These are phyloP conservation scores for Electrophaes corylata DNA, from an alignment of 2,888 invertebrate species.

Conservation along the genomic window DNA sequence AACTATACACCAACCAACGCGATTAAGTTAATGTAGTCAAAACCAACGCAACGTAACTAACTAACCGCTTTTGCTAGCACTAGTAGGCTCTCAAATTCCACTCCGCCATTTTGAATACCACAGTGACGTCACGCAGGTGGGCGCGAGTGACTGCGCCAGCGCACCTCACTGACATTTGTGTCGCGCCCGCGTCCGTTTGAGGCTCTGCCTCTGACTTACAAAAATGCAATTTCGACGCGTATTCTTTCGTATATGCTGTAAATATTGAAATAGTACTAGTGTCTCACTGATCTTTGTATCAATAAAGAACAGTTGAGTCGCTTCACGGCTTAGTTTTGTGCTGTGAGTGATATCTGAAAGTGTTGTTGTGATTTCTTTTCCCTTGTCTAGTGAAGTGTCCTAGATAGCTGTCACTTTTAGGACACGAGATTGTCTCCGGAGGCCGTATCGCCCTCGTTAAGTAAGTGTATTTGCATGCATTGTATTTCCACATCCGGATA, in stretches of 20 bases:
- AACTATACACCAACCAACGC: too few species aligned
- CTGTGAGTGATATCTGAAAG: conserved; percentile 68
- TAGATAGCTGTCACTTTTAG: conserved; percentile 68
- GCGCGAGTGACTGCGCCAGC: conserved; percentile 75
- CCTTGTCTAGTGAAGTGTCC: conserved; percentile 71
- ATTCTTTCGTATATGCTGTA: conserved; percentile 67
- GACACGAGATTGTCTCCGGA: conserved; percentile 66
- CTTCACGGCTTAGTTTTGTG: conserved; percentile 54
- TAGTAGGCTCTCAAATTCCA: conserved; percentile 81
- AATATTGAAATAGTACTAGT: conserved; percentile 63
- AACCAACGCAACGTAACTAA: conserved; percentile 41
- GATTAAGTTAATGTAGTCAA: conserved; percentile 39
- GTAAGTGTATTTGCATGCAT: conserved; percentile 76
- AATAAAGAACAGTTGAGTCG: conserved; percentile 78
- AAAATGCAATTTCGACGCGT: conserved; percentile 75
- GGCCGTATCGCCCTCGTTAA: conserved; percentile 69
- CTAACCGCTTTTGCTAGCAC: conserved; percentile 52
- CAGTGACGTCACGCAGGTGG: conserved; percentile 78
- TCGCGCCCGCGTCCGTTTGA: conserved; percentile 74
- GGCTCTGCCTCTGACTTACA: conserved; percentile 72
- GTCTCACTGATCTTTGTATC: conserved; percentile 76
- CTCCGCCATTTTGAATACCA: conserved; percentile 82
- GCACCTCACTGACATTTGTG: conserved; percentile 71
- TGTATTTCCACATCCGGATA: conserved; percentile 62
- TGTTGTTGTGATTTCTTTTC: conserved; percentile 81